Evolutionary conservation across 2,888 invertebrate genomes (phyloP).

Genomic region (Yponomeuta plumbellus): DNA sequence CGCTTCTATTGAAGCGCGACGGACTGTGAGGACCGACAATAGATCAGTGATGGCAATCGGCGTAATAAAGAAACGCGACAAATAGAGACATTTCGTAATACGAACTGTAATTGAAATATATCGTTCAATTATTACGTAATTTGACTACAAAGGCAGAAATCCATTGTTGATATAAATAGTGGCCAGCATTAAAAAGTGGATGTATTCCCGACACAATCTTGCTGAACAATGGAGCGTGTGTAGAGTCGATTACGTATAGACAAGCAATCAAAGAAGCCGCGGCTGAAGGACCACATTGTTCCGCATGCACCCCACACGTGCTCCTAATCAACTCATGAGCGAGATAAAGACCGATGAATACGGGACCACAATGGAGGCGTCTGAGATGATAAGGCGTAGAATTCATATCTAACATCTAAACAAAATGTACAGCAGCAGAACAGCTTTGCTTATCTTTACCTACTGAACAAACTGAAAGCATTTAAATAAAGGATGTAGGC

Average conservation of each 20-base stretch:
- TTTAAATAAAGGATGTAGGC: background rate
- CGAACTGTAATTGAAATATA: background rate
- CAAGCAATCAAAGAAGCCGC: slow-evolving; percentile 53
- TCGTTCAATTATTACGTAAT: background rate
- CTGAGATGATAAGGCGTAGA: slow-evolving; percentile 20
- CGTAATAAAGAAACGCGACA: slow-evolving; percentile 11
- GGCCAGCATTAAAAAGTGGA: slow-evolving; percentile 1
- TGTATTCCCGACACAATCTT: background rate
- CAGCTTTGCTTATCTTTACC: background rate
- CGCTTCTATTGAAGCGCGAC: slow-evolving; percentile 7
- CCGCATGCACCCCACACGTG: slow-evolving; percentile 40
- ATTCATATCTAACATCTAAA: background rate
- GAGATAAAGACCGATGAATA: slow-evolving; percentile 36
- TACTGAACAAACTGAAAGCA: background rate
- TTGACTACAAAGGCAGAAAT: background rate
- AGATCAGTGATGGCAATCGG: slow-evolving; percentile 4
- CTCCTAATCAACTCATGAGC: slow-evolving; percentile 61
- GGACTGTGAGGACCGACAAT: slow-evolving; percentile 8
- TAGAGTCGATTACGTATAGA: slow-evolving; percentile 39
- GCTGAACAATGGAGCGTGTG: slow-evolving; percentile 5
- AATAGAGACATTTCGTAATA: slow-evolving; percentile 18
- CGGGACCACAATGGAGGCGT: slow-evolving; percentile 35
- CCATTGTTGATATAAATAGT: background rate
- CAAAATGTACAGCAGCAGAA: background rate
- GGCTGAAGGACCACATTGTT: slow-evolving; percentile 61